Evolutionary conservation across 2,797 vertebrate species (phyloP), one percentile per base, ranked within the genome.

Genomic region (Phalanger gymnotis): DNA sequence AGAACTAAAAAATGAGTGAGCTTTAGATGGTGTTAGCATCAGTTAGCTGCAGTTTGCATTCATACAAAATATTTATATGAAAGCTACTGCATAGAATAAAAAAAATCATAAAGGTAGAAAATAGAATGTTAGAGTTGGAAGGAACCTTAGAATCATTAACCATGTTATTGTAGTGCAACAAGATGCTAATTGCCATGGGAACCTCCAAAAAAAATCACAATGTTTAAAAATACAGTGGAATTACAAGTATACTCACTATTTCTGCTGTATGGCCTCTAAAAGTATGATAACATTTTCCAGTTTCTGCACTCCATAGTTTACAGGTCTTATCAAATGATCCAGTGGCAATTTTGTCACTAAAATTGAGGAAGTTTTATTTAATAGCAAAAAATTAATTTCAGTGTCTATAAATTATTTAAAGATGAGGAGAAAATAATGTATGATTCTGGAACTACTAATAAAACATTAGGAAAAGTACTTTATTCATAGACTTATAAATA

Each of bases 281-380:
- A 52, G 99, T 99, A 95, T 99, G 98, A 96, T 99, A 99, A 98
- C 99, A 99, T 98, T 99, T 99, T 95, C 99, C 99, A 0, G 99
- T 99, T 97, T 99, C 99, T 2, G 98, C 98, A 94, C 99, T 99
- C 99, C 99, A 99, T 93, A 99, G 97, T 98, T 99, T 99, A 98
- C 99, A 99, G 90, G 99, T 99, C 98, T 99, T 99, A 97, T 99
- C 99, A 96, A 99, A 99, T 90, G 99, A 99, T 95, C 99, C 99
- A 0, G 99, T 99, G 97, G 99, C 99, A 98, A 99, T 99, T 98
- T 99, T 99, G 98, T 99, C 99, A 96, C 99, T 99, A 98, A 28
- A 93, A 97, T 55, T 89, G 54, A 96, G 95, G 94, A 55, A 25
- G 1, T 0, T 87, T 47, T 54, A 57, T n/a, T n/a, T 54, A 95